These are phyloP conservation scores for Epinephelus cyanopodus DNA, from an alignment of 2,113 vertebrate genomes.

Conservation along the genomic window DNA sequence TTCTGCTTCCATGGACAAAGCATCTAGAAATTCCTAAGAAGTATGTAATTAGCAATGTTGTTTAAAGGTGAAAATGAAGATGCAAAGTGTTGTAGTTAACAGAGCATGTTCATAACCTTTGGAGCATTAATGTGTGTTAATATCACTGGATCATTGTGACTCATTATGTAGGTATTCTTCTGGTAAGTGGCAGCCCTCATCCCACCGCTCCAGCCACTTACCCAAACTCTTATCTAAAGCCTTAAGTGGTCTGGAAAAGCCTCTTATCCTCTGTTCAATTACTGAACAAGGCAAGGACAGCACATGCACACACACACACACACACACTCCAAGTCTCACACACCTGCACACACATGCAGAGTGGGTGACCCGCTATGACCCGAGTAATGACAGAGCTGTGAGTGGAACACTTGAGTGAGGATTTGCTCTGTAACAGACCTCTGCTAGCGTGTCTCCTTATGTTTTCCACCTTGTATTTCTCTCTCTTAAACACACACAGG, in stretches of 20 bases:
- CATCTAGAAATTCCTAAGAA: no score
- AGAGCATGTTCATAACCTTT: neutral
- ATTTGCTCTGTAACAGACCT: constrained; percentile 48
- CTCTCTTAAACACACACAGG: constrained; percentile 4
- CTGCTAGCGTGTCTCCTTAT: constrained; percentile 36
- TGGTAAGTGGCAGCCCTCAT: constrained; percentile 27
- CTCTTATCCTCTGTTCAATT: constrained; percentile 60
- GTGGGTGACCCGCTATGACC: constrained; percentile 65
- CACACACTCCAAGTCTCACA: constrained; percentile 26
- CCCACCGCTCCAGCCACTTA: constrained; percentile 33
- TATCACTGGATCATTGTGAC: neutral
- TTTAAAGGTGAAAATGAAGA: neutral
- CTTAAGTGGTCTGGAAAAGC: constrained; percentile 61
- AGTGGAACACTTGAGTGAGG: constrained; percentile 56
- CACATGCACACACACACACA: constrained; percentile 19
- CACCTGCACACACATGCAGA: constrained; percentile 30
- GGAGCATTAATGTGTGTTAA: neutral
- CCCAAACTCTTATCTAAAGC: constrained; percentile 47
- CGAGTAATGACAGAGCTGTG: constrained; percentile 71
- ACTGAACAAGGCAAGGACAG: constrained; percentile 26
- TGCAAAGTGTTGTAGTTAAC: neutral
- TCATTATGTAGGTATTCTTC: constrained; percentile 11
- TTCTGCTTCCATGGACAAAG: no score
- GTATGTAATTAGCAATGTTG: neutral
- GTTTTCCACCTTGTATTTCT: constrained; percentile 17